phyloP scores from a whole-genome alignment of 1,140 invertebrate species.

The Archivesica marissinica region DNA sequence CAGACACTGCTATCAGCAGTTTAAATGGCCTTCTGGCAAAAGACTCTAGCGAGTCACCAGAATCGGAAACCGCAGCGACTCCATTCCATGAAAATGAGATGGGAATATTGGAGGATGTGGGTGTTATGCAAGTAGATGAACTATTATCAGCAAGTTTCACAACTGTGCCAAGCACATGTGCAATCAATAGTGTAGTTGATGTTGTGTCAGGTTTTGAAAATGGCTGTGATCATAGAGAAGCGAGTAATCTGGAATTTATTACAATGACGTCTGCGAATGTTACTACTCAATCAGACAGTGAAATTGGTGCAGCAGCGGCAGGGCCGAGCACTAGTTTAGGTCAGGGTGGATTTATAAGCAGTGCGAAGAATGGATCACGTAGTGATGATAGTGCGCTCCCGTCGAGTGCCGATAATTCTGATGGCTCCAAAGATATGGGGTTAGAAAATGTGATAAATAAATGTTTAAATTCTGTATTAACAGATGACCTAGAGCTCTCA shows the following conservation, averaged over 20 bases:
- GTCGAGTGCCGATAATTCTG: conserved; percentile 64
- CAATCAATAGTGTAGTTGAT: conserved; percentile 18
- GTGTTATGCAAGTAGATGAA: conserved; percentile 28
- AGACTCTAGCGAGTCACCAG: conserved; percentile 57
- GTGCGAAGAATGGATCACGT: conserved; percentile 43
- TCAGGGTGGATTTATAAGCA: conserved; percentile 24
- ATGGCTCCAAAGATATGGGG: conserved; percentile 59
- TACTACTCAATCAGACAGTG: conserved; percentile 9
- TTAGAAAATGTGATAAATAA: conserved; percentile 21
- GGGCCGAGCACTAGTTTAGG: neutral
- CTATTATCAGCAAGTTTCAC: conserved; percentile 43
- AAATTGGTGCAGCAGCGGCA: conserved; percentile 2
- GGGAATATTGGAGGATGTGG: conserved; percentile 53
- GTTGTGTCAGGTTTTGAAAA: conserved; percentile 56
- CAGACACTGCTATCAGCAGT: conserved; percentile 35
- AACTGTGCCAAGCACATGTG: conserved; percentile 57
- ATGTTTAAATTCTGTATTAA: conserved; percentile 25
- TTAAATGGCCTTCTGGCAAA: conserved; percentile 53
- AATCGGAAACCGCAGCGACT: conserved; percentile 56
- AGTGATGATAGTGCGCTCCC: conserved; percentile 62
- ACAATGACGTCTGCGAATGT: neutral
- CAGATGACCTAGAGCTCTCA: conserved; percentile 21
- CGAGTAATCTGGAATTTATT: conserved; percentile 11
- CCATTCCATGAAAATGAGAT: conserved; percentile 51
- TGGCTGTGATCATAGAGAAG: conserved; percentile 38